Evolutionary conservation across 2,113 vertebrate genomes (phyloP).

Genomic region (Atlantisia rogersi): DNA sequence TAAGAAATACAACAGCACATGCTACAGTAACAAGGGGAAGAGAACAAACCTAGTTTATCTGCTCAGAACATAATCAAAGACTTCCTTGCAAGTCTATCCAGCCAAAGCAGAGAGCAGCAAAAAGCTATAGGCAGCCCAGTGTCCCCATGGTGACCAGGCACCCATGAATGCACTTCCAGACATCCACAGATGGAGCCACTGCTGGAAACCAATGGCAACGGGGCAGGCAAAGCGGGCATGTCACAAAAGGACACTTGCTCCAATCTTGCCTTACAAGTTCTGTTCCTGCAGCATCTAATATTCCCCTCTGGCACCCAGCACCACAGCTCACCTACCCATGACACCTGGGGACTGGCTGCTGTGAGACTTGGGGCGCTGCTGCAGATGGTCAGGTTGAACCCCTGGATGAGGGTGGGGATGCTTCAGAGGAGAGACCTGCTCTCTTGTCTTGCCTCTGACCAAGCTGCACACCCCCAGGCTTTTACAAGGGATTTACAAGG

Average conservation of each 20-base stretch:
- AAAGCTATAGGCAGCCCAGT: neutral
- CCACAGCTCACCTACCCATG: neutral
- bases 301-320: neutral
- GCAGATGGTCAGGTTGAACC: neutral
- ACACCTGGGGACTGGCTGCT: neutral
- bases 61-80: neutral
- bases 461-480: neutral
- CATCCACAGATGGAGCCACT: neutral
- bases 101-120: neutral
- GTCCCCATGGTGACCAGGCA: fast-evolving
- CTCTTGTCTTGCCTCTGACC: neutral
- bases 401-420: neutral
- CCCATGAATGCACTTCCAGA: neutral
- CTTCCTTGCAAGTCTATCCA: neutral
- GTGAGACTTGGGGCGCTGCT: neutral
- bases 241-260: neutral
- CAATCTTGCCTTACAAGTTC: neutral
- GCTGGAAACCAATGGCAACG: neutral
- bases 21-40: neutral
- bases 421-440: neutral
- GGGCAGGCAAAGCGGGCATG: neutral
- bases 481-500: neutral
- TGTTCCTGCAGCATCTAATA: neutral
- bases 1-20: neutral
- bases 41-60: neutral